Conservation (phyloP, 2,797 vertebrate genomes). For the Pseudotriccus pelzelni region DNA sequence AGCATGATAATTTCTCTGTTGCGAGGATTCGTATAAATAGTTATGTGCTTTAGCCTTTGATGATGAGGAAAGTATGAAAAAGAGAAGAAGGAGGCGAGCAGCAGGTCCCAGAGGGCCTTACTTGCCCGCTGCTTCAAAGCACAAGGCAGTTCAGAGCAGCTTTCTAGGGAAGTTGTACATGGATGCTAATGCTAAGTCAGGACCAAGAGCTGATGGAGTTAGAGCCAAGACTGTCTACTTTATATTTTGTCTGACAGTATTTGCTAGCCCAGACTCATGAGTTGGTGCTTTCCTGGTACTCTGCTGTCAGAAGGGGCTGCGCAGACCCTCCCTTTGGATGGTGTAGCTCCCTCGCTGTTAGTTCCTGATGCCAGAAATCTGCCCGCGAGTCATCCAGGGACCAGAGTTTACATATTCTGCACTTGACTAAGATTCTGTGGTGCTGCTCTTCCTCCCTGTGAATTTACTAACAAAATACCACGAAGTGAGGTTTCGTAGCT, state of each 20-base stretch:
- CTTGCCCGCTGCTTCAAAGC: neutral
- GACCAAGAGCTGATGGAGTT: neutral
- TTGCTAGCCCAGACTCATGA: neutral
- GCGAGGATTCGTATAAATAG: neutral
- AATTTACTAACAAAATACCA: neutral
- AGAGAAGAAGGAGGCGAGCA: neutral
- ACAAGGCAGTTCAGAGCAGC: neutral
- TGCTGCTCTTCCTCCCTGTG: neutral
- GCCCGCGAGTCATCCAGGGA: neutral
- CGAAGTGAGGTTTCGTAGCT: neutral
- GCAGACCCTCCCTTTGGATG: neutral
- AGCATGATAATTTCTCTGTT: neutral
- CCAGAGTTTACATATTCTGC: neutral
- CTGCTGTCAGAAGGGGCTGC: neutral
- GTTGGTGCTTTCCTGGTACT: neutral
- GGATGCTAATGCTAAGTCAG: neutral
- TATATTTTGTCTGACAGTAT: neutral
- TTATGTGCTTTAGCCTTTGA: neutral
- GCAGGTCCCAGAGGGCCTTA: neutral
- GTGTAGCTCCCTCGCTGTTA: neutral
- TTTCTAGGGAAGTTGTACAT: neutral
- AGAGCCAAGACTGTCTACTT: neutral
- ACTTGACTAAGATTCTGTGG: neutral
- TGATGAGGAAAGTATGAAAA: neutral
- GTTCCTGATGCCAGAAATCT: neutral